Evolutionary conservation across 2,888 invertebrate genomes (phyloP).

Genomic region (Ligdia adustata): DNA sequence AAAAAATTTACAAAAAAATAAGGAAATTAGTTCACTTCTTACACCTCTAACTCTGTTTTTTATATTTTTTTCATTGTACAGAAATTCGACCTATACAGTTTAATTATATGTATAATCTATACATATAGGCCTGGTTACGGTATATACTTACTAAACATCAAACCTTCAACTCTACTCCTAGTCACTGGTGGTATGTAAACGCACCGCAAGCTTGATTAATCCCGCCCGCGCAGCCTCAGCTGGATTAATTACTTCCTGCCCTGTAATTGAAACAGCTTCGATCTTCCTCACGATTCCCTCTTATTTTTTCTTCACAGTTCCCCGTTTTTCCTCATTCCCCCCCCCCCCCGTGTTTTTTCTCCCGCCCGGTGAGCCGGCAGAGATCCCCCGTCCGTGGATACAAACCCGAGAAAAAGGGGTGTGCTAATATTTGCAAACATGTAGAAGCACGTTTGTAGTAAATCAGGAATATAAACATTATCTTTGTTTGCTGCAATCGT

Average conservation of each 20-base stretch:
- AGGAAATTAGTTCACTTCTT: too few relatives aligned
- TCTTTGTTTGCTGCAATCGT: not conserved
- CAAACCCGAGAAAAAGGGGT: too few relatives aligned
- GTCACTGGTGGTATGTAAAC: too few relatives aligned
- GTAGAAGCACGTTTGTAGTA: not conserved
- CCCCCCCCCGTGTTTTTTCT: not conserved
- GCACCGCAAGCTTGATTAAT: constrained; percentile 13
- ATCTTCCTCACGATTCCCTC: constrained; percentile 16
- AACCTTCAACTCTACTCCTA: not conserved
- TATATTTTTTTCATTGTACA: too few relatives aligned
- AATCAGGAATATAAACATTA: not conserved
- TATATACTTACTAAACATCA: too few relatives aligned
- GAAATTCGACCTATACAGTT: too few relatives aligned
- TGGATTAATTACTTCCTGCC: constrained; percentile 22
- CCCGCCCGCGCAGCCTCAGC: not conserved
- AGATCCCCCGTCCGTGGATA: too few relatives aligned
- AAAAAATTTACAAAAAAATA: too few relatives aligned
- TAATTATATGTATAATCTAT: too few relatives aligned
- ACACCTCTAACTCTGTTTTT: too few relatives aligned
- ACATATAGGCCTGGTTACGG: too few relatives aligned
- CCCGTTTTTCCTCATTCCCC: constrained; percentile 9
- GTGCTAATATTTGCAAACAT: not conserved
- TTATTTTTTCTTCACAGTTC: too few relatives aligned
- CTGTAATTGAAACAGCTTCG: constrained; percentile 25
- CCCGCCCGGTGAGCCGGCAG: not conserved